These are phyloP conservation scores for Cepphus grylle DNA, from an alignment of 2,113 vertebrate species.

Conservation along the genomic window DNA sequence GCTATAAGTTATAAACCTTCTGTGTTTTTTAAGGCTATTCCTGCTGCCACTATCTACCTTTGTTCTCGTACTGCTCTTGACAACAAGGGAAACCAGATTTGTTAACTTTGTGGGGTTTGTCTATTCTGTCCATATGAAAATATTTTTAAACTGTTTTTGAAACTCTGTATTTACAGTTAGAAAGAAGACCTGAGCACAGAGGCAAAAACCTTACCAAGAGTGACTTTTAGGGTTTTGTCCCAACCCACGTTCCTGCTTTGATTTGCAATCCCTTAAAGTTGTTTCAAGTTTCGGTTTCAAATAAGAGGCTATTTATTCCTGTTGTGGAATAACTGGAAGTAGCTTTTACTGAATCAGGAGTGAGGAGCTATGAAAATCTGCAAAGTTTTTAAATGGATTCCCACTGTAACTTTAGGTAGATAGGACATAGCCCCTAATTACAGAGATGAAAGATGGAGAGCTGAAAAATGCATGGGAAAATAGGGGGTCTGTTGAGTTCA, in stretches of 20 bases:
- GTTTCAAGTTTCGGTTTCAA: not conserved
- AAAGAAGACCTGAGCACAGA: not conserved
- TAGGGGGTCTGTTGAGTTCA: not conserved
- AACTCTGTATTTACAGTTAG: not conserved
- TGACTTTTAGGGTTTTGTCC: not conserved
- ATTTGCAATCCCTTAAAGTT: not conserved
- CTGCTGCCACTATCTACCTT: not conserved
- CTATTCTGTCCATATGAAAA: not conserved
- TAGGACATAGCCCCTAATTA: too few species aligned
- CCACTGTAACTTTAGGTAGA: not conserved
- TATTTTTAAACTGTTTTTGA: not conserved
- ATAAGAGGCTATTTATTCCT: not conserved
- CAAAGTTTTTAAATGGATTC: not conserved
- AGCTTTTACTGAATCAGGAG: not conserved
- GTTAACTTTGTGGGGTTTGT: not conserved
- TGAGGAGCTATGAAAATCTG: not conserved
- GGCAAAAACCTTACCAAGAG: not conserved
- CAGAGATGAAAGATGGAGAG: not conserved
- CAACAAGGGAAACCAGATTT: not conserved
- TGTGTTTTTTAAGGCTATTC: not conserved
- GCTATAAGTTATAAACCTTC: slow-evolving; percentile 68
- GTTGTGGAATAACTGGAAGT: not conserved
- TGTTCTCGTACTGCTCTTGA: not conserved
- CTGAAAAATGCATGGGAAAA: not conserved
- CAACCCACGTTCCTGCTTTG: not conserved